Evolutionary conservation across 2,797 vertebrate genomes (phyloP), one percentile per base, ranked within the genome.

Genomic region (Rhynchotus rufescens): DNA sequence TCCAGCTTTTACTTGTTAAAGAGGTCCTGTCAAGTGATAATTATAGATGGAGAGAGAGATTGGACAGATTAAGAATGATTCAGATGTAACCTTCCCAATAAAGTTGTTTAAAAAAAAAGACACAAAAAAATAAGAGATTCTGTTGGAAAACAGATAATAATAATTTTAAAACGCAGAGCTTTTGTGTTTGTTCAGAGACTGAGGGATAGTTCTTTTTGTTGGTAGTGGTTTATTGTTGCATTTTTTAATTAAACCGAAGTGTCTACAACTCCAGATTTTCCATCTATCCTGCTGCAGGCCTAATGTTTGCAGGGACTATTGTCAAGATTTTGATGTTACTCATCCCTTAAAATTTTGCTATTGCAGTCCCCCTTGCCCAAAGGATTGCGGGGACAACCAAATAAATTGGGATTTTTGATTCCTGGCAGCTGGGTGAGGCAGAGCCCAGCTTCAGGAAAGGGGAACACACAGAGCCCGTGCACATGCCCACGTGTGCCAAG

Each of bases 141-240:
- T 78, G 36, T 61, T 65, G 72, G 49, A 8, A 82, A 82, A 54
- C 7, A 40, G 40, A 22, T 36, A 36, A 7, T 21, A 51, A 51
- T 25, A n/a, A 54, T 36, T 36, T 9, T 9, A n/a, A 30, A 54
- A 54, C 21, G 32, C 2, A 47, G 2, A 47, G 16, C 5, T 30
- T 21, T 32, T 71, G 76, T 68, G 21, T 20, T 23, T 47, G 9
- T 57, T 54, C 36, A 45, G 28, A 66, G 6, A 4, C 12, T 56
- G 38, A 40, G 5, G 12, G 15, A 15, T 28, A 52, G 11, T 77
- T 32, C 36, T 61, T 42, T 5, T 15, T 36, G 19, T 19, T 75
- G n/a, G 57, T 23, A 1, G 0, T 6, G 32, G 7, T 44, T 30
- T 5, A 3, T 6, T 4, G 9, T 12, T 32, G 14, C 54, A 51